phyloP scores from a whole-genome alignment of 2,888 invertebrate species.

The Stratiomys singularior region DNA sequence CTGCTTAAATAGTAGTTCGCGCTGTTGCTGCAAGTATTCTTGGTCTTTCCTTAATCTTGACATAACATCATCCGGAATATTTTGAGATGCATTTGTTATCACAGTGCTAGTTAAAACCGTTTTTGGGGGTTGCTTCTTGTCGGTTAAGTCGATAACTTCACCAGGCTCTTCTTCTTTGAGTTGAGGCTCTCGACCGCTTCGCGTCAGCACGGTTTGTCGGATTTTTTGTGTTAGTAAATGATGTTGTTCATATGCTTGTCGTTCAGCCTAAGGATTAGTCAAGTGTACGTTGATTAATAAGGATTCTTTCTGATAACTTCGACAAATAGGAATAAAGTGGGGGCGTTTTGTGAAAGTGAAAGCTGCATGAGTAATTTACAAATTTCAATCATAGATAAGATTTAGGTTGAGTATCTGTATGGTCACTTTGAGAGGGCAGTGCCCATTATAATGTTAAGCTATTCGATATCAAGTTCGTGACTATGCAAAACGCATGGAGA shows the following conservation, averaged over 20 bases:
- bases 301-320: no score
- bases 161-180: conserved; percentile 70
- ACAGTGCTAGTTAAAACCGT: conserved; percentile 68
- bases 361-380: no score
- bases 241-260: conserved; percentile 70
- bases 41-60: conserved; percentile 63
- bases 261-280: conserved; percentile 63
- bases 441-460: no score
- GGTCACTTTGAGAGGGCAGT: no score
- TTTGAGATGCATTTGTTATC: conserved; percentile 64
- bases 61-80: conserved; percentile 66
- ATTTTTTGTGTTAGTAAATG: conserved; percentile 84
- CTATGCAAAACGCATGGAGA: no score
- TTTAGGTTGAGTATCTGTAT: no score
- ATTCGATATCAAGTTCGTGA: no score
- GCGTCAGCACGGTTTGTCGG: conserved; percentile 85
- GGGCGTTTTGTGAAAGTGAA: no score
- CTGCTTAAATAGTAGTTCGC: conserved; percentile 73
- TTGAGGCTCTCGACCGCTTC: conserved; percentile 73
- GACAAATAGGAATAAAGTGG: no score
- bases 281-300: no score
- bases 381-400: no score
- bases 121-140: conserved; percentile 69
- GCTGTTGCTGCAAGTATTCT: conserved; percentile 73
- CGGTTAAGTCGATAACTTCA: conserved; percentile 81